A percentile compares a stretch with the other conserved stretches of the same genome.
phyloP scores from a whole-genome alignment of 2,888 invertebrate genomes.

The Cheilosia variabilis region DNA sequence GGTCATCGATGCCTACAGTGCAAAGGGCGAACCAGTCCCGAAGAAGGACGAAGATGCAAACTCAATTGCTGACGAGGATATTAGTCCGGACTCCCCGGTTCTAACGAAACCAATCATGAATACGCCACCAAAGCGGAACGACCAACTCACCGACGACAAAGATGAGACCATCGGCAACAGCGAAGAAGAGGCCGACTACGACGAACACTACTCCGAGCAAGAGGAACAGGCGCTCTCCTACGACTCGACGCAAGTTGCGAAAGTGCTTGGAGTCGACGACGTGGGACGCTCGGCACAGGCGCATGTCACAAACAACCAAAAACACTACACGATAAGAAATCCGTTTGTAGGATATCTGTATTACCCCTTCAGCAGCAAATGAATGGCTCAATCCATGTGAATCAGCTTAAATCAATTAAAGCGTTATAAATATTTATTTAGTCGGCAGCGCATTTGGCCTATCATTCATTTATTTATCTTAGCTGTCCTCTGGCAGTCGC shows the following conservation, averaged over 20 bases:
- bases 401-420: slow-evolving; percentile 19
- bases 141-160: neutral
- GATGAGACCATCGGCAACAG: neutral
- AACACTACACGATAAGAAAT: neutral
- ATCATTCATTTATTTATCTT: neutral
- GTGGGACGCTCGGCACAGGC: slow-evolving; percentile 22
- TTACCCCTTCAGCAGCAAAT: slow-evolving; percentile 19
- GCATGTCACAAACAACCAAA: too few relatives aligned
- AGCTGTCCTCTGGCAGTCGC: too few relatives aligned
- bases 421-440: slow-evolving; percentile 16
- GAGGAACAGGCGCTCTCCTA: neutral
- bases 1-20: slow-evolving; percentile 6
- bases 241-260: slow-evolving; percentile 28
- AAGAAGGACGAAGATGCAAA: neutral
- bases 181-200: slow-evolving; percentile 14
- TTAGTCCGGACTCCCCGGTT: neutral
- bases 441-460: neutral
- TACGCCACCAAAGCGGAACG: slow-evolving; percentile 9
- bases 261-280: neutral
- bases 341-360: slow-evolving; percentile 27
- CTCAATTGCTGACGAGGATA: neutral
- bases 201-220: neutral
- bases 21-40: neutral
- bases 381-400: neutral
- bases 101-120: slow-evolving; percentile 2